phyloP scores from a whole-genome alignment of 1,140 invertebrate species.

The Ips nitidus region DNA sequence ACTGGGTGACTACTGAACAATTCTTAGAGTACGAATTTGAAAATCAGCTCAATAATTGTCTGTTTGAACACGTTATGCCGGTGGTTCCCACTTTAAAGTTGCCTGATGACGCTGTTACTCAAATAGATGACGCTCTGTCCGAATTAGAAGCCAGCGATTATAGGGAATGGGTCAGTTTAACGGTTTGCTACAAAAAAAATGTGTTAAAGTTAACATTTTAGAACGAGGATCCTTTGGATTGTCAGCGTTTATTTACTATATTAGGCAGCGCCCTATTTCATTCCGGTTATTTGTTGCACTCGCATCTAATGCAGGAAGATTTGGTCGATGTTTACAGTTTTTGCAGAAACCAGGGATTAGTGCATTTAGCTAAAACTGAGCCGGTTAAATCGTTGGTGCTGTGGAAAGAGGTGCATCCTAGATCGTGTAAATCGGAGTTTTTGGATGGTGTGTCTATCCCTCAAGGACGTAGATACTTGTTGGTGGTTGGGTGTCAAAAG shows the following conservation, averaged over 20 bases:
- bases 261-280: slow-evolving; percentile 74
- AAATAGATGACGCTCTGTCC: slow-evolving; percentile 76
- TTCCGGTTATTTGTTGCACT: slow-evolving; percentile 68
- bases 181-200: slow-evolving; percentile 2
- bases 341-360: slow-evolving; percentile 67
- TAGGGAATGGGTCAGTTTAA: slow-evolving; percentile 67
- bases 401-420: slow-evolving; percentile 72
- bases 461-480: slow-evolving; percentile 68
- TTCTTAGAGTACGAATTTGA: slow-evolving; percentile 32
- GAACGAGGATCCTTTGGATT: slow-evolving; percentile 77
- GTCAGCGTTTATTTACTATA: slow-evolving; percentile 75
- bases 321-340: slow-evolving; percentile 70
- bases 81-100: slow-evolving; percentile 64
- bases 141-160: slow-evolving; percentile 83
- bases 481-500: slow-evolving; percentile 70
- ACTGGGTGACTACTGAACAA: slow-evolving; percentile 44
- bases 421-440: slow-evolving; percentile 50
- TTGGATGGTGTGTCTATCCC: slow-evolving; percentile 46
- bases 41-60: slow-evolving; percentile 14
- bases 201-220: slow-evolving; percentile 42
- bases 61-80: slow-evolving; percentile 51
- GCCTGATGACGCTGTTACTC: slow-evolving; percentile 72
- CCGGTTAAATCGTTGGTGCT: slow-evolving; percentile 70
- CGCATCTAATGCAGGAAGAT: slow-evolving; percentile 70
- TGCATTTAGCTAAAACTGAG: slow-evolving; percentile 65